phyloP scores from a whole-genome alignment of 2,888 invertebrate species.

The Ennomos erosarius region DNA sequence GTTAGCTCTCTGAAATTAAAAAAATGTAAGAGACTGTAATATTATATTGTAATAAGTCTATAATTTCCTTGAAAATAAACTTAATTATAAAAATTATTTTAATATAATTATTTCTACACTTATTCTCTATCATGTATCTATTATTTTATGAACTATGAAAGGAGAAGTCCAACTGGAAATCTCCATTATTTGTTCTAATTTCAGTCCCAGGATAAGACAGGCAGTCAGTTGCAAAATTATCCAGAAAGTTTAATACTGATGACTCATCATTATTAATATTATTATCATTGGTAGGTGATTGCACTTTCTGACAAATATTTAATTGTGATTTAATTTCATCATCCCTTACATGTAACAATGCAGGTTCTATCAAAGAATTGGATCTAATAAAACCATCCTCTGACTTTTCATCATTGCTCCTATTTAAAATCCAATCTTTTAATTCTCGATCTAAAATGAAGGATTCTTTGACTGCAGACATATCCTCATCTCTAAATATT shows the following conservation, averaged over 20 bases:
- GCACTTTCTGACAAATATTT: conserved; percentile 38
- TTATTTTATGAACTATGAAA: conserved; percentile 64
- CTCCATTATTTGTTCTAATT: conserved; percentile 71
- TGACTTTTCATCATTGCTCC: conserved; percentile 58
- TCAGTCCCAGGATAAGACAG: conserved; percentile 73
- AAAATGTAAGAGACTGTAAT: conserved; percentile 30
- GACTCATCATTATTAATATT: conserved; percentile 57
- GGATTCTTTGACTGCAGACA: conserved; percentile 57
- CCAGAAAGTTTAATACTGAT: conserved; percentile 76
- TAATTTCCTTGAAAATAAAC: conserved; percentile 49
- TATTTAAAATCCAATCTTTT: conserved; percentile 65
- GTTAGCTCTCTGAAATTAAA: conserved; percentile 20
- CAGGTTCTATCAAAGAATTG: conserved; percentile 61
- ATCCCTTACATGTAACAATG: conserved; percentile 62
- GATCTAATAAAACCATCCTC: conserved; percentile 65
- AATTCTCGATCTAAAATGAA: conserved; percentile 55
- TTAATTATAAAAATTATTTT: conserved; percentile 27
- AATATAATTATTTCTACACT: conserved; percentile 40
- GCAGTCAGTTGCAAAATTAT: conserved; percentile 70
- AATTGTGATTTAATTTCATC: conserved; percentile 39
- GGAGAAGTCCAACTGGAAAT: conserved; percentile 75
- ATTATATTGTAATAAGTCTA: conserved; percentile 45
- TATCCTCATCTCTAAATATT: conserved; percentile 61
- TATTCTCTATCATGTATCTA: conserved; percentile 34
- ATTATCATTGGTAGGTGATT: conserved; percentile 38